phyloP scores from a whole-genome alignment of 2,797 vertebrate genomes.

The Karalla daura region DNA sequence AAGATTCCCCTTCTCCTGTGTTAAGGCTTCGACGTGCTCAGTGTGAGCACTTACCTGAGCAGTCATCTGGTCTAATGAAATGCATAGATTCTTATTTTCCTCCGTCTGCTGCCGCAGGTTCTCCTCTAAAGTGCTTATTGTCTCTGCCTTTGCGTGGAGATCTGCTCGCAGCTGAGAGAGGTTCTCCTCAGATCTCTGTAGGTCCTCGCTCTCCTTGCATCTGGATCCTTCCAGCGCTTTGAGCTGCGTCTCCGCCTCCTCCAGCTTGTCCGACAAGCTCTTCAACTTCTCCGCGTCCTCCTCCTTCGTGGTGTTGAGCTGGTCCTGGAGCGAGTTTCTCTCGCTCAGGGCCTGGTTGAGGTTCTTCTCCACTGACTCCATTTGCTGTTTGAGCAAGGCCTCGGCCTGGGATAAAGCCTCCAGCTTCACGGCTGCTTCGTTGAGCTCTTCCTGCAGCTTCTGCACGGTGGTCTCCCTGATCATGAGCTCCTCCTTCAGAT shows the following conservation, averaged over 20 bases:
- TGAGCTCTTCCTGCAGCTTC: slow-evolving; percentile 89
- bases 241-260: slow-evolving; percentile 81
- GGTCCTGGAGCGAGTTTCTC: slow-evolving; percentile 84
- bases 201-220: slow-evolving; percentile 81
- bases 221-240: slow-evolving; percentile 77
- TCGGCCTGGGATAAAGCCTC: slow-evolving; percentile 83
- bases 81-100: slow-evolving; percentile 83
- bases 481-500: slow-evolving; percentile 85
- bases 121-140: slow-evolving; percentile 87
- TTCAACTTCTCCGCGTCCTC: slow-evolving; percentile 79
- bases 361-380: slow-evolving; percentile 86
- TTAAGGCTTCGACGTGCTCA: slow-evolving; percentile 87
- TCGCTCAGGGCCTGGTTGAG: slow-evolving; percentile 85
- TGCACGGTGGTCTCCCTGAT: slow-evolving; percentile 83
- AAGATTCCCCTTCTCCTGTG: slow-evolving; percentile 85
- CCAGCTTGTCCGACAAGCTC: slow-evolving; percentile 78
- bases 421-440: slow-evolving; percentile 81
- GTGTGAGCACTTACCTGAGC: slow-evolving; percentile 88
- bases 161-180: slow-evolving; percentile 72
- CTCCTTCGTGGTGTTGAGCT: slow-evolving; percentile 80
- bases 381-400: slow-evolving; percentile 83
- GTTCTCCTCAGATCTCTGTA: slow-evolving; percentile 83
- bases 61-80: slow-evolving; percentile 84
- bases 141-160: slow-evolving; percentile 76
- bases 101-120: slow-evolving; percentile 81